A percentile compares a stretch with the other conserved stretches of the same genome.
These are phyloP conservation scores for Sebastes goodei DNA, from an alignment of 2,797 vertebrate species.

Conservation along the genomic window DNA sequence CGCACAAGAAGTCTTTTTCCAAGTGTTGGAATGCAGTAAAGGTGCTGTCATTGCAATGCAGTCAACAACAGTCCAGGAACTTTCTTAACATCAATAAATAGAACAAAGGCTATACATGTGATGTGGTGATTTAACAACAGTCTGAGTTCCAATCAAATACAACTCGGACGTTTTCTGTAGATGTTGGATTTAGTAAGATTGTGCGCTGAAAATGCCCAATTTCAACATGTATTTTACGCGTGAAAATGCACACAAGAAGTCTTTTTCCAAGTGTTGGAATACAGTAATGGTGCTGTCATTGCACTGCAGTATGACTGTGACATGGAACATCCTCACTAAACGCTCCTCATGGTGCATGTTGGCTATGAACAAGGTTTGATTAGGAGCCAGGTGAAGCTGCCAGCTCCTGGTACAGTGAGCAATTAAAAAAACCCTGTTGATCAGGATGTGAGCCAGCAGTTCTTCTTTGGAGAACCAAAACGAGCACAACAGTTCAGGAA, in stretches of 20 bases:
- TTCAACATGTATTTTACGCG: too few relatives aligned
- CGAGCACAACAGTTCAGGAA: not conserved
- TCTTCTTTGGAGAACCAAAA: not conserved
- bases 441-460: not conserved
- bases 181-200: not conserved
- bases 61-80: not conserved
- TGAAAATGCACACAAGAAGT: not conserved
- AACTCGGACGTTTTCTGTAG: not conserved
- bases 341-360: not conserved
- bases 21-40: not conserved
- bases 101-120: not conserved
- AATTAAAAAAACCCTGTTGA: not conserved
- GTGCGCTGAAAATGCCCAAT: not conserved
- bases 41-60: not conserved
- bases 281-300: not conserved
- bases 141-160: not conserved
- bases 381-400: not conserved
- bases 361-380: not conserved
- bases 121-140: not conserved
- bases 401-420: not conserved
- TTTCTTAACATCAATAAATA: too few relatives aligned
- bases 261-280: not conserved
- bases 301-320: not conserved
- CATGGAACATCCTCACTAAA: not conserved
- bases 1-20: not conserved